phyloP scores from a whole-genome alignment of 2,113 vertebrate genomes.

The Hiodon alosoides region DNA sequence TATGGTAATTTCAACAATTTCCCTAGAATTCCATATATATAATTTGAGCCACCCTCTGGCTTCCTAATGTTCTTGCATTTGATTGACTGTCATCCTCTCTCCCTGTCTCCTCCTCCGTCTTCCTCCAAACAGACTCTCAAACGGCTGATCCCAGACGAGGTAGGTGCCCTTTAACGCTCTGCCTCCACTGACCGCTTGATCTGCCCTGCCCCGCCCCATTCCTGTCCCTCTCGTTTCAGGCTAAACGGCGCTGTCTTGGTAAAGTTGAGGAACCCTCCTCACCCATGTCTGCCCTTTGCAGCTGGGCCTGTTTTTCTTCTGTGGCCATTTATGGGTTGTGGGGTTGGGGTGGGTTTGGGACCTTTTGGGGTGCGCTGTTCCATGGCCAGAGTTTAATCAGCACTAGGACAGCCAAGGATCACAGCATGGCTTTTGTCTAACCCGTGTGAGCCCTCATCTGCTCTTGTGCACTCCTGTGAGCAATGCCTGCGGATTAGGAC shows the following conservation, averaged over 20 bases:
- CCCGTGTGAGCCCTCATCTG: too few relatives aligned
- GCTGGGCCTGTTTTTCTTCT: neutral
- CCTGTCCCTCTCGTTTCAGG: neutral
- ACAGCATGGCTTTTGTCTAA: neutral
- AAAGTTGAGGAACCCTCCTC: too few relatives aligned
- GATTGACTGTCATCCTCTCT: conserved; percentile 6
- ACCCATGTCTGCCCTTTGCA: neutral
- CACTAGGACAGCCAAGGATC: neutral
- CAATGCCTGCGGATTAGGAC: too few relatives aligned
- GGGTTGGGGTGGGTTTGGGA: neutral
- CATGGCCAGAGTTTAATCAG: neutral
- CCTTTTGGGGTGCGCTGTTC: too few relatives aligned
- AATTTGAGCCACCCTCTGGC: neutral
- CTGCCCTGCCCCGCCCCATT: neutral
- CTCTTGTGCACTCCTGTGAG: neutral
- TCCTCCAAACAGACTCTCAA: conserved; percentile 73
- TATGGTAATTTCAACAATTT: too few relatives aligned
- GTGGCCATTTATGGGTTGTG: neutral
- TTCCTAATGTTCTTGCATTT: neutral
- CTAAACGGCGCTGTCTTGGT: too few relatives aligned
- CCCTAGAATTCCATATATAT: too few relatives aligned
- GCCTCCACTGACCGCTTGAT: conserved; percentile 10
- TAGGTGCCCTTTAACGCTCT: conserved; percentile 56
- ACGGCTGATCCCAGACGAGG: conserved; percentile 88
- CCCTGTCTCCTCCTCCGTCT: conserved; percentile 21